A percentile compares a stretch with the other conserved stretches of the same genome.
phyloP scores from a whole-genome alignment of 2,113 vertebrate genomes.

The Pyrgilauda ruficollis region DNA sequence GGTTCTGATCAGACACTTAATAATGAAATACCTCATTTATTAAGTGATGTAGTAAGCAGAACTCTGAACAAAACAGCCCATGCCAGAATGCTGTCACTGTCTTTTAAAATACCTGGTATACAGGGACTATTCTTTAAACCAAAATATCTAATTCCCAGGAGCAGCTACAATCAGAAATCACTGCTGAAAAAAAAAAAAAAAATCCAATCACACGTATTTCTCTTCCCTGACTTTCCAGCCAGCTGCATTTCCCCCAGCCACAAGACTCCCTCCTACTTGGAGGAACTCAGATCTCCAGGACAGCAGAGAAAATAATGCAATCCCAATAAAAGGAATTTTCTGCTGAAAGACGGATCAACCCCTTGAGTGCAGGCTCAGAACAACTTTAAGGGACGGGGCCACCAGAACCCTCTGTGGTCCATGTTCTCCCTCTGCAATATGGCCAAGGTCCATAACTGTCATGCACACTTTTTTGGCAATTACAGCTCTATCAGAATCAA shows the following conservation, averaged over 20 bases:
- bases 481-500: background rate
- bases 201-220: background rate
- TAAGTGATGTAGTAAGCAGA: conserved; percentile 49
- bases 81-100: background rate
- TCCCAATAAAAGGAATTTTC: background rate
- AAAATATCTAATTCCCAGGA: background rate
- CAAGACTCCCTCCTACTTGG: background rate
- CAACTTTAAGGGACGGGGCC: background rate
- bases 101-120: background rate
- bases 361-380: background rate
- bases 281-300: background rate
- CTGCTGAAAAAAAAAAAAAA: background rate
- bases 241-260: background rate
- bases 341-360: background rate
- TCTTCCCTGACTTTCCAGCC: background rate
- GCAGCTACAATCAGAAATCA: background rate
- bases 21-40: background rate
- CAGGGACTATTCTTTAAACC: background rate
- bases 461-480: background rate
- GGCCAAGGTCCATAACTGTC: fast-evolving
- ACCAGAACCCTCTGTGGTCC: background rate
- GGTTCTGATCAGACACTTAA: conserved; percentile 34
- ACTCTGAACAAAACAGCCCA: conserved; percentile 22
- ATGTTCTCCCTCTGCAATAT: background rate
- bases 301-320: background rate